Evolutionary conservation across 1,140 invertebrate species (phyloP).

Genomic region (Penaeus indicus): DNA sequence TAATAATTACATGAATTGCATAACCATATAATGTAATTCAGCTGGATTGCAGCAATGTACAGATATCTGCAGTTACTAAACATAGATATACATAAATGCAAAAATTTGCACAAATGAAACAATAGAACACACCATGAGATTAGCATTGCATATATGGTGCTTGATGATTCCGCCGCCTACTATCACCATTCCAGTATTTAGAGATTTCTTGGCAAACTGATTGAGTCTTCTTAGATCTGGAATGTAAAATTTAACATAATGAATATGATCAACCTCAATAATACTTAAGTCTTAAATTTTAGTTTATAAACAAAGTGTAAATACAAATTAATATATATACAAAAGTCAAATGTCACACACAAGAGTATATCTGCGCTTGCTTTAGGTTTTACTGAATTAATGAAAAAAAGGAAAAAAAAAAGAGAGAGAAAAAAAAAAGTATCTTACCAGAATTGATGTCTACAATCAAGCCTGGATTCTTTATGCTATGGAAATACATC

Average conservation of each 20-base stretch:
- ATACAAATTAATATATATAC: no score
- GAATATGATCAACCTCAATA: no score
- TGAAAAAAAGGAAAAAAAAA: no score
- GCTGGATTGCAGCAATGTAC: no score
- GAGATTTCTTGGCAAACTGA: constrained; percentile 93
- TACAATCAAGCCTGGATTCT: constrained; percentile 90
- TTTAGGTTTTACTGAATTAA: no score
- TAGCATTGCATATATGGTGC: constrained; percentile 99
- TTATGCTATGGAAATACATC: constrained; percentile 98
- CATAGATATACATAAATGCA: not conserved
- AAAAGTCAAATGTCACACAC: no score
- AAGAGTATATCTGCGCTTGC: no score
- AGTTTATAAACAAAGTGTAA: no score
- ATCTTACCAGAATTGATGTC: constrained; percentile 89
- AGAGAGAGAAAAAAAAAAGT: no score
- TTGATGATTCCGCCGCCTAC: constrained; percentile 97
- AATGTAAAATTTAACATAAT: constrained; percentile 52
- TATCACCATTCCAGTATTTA: constrained; percentile 96
- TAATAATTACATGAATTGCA: not conserved
- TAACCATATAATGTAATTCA: no score
- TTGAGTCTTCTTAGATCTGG: constrained; percentile 91
- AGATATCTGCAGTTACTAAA: not conserved
- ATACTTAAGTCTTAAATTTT: no score
- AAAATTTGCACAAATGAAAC: not conserved
- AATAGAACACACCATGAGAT: constrained; percentile 84